phyloP scores from a whole-genome alignment of 2,888 invertebrate genomes.

The Leistus spinibarbis region DNA sequence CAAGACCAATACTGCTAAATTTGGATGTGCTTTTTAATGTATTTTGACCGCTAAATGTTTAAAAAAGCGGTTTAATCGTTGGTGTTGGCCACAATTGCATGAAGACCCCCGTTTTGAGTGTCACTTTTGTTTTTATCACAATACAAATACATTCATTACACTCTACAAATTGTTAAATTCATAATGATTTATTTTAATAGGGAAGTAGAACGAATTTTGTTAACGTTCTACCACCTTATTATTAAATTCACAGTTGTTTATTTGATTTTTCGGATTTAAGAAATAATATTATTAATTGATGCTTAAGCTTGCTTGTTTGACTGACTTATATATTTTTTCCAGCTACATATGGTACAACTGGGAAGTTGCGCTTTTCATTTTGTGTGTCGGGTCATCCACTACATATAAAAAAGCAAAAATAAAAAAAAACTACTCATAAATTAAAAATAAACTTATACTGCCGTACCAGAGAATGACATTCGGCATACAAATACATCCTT shows the following conservation, averaged over 20 bases:
- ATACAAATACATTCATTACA: slow-evolving; percentile 4
- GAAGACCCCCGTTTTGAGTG: background rate
- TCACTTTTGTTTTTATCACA: slow-evolving; percentile 39
- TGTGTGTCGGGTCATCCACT: slow-evolving; percentile 39
- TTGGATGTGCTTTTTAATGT: slow-evolving; percentile 38
- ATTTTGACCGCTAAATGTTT: slow-evolving; percentile 4
- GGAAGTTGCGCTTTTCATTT: slow-evolving; percentile 49
- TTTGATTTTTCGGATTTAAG: background rate
- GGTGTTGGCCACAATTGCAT: background rate
- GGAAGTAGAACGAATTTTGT: too few species aligned
- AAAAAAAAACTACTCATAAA: slow-evolving; percentile 23
- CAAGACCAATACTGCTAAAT: slow-evolving; percentile 39
- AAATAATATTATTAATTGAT: background rate
- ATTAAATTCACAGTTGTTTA: background rate
- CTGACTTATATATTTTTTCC: slow-evolving; percentile 53
- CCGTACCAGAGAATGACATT: slow-evolving; percentile 19
- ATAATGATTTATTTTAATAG: background rate
- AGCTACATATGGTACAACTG: slow-evolving; percentile 50
- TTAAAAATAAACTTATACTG: background rate
- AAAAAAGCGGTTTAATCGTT: slow-evolving; percentile 8
- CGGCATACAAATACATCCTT: slow-evolving; percentile 9
- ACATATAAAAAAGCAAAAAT: slow-evolving; percentile 22
- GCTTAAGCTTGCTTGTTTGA: slow-evolving; percentile 39
- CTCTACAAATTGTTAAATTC: slow-evolving; percentile 13
- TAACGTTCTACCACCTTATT: too few species aligned